phyloP scores from a whole-genome alignment of 2,888 invertebrate species.

The Drosophila cognata region DNA sequence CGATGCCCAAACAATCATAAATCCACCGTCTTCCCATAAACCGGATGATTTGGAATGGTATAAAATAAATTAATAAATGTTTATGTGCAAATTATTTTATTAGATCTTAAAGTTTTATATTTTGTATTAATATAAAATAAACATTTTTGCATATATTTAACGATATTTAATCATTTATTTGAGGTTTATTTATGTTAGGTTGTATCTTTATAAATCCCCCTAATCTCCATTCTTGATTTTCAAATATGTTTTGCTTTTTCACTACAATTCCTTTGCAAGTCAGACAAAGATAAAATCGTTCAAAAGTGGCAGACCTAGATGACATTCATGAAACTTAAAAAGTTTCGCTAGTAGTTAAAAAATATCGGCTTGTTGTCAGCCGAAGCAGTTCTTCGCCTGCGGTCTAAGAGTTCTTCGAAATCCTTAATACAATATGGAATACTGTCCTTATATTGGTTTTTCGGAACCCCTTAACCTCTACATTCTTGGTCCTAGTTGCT shows the following conservation, averaged over 20 bases:
- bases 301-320: neutral
- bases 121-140: conserved; percentile 78
- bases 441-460: fast-evolving
- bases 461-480: neutral
- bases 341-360: neutral
- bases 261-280: neutral
- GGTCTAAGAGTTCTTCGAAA: neutral
- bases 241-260: neutral
- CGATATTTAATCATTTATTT: neutral
- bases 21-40: conserved; percentile 92
- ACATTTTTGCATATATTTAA: conserved; percentile 73
- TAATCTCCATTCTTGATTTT: neutral
- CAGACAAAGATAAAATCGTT: neutral
- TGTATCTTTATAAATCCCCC: neutral
- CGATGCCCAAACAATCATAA: conserved; percentile 95
- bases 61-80: conserved; percentile 83
- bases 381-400: neutral
- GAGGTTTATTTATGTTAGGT: neutral
- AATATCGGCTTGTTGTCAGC: neutral
- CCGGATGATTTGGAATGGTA: conserved; percentile 86
- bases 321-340: neutral
- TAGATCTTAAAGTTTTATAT: conserved; percentile 76
- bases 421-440: neutral
- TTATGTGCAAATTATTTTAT: conserved; percentile 69
- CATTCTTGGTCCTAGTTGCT: neutral